Base-by-base conservation (phyloP, 2,113 vertebrate genomes). In the Misgurnus mizolepis region DNA sequence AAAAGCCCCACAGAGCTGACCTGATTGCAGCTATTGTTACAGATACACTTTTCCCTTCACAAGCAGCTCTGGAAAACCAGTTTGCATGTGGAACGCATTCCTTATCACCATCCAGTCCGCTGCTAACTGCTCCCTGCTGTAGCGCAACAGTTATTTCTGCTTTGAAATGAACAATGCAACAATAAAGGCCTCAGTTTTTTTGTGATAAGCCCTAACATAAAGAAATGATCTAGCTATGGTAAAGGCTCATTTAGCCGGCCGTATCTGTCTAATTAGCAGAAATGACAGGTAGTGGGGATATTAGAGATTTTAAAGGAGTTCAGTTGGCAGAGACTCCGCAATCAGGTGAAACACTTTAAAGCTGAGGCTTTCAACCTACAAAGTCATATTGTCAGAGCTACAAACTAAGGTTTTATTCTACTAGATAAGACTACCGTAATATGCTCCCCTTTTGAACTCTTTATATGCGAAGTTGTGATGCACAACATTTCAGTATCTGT, bases 71-170 rank as follows among this genome's bases (percentile, higher is more conserved):
- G 58, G 61, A 65, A 53, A 8, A 47, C 27, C 61, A 15, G 41
- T 61, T 68, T 85, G 78, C 90, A 91, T 90, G 90, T 93, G 91
- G 90, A 87, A 92, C 89, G 69, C 88, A 89, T 91, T 92, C 82
- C 88, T 91, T 90, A 92, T 93, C 91, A 70, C 85, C 77, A 49
- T 6, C 18, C 43, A 64, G 56, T 64, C 14, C 58, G 7, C 62
- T 14, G 61, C n/a, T 78, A 91, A 92, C 81, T 87, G 91, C 89
- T 91, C 88, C 91, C 90, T 86, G 88, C 87, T 91, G 90, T 82
- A 3, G 17, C 75, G 67, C 76, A 67, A 18, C 53, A 80, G 73
- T 50, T 34, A 17, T 73, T 49, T 15, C 12, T 43, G 53, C 70
- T 83, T 78, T 41, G 83, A 86, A 87, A 84, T 47, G 12, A 85